Evolutionary conservation across 2,113 vertebrate genomes (phyloP), one percentile per base, ranked within the genome.

Genomic region (Sisor rabdophorus): DNA sequence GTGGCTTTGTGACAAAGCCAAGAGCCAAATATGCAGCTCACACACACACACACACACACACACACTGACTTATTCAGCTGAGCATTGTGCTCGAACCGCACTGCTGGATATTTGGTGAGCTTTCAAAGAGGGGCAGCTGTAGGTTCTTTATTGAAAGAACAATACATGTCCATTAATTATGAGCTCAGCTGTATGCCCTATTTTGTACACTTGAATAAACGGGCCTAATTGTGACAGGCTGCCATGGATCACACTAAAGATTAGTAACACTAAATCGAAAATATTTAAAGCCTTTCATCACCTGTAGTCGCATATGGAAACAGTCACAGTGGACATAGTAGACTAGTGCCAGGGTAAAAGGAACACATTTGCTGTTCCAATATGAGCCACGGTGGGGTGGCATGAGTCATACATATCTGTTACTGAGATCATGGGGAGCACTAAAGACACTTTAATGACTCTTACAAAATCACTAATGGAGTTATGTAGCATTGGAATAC

Each of bases 401-500:
- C 78, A 36, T 78, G 82, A 75, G 40, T 60, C 81, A 87, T 88
- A 80, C 73, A 86, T 88, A 87, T 84, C 77, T 86, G 83, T 88
- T 88, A 85, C 76, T 44, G 84, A 74, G 82, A 58, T 79, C 85
- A 85, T 58, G 76, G 67, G 12, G 78, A 44, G 64, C 16, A 26
- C 81, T 90, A 89, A 91, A 86, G 87, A 90, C 85, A 44, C 83
- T 89, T 89, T 90, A 89, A 92, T 88, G 89, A 88, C 78, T 80
- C 85, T 82, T 75, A 83, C 71, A 76, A 75, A 60, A 78, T 63
- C 36, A 71, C 58, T 83, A 79, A 82, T 78, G 71, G 77, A 82
- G 78, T 77, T 60, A 30, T 65, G 76, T 75, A 30, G 24, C 52
- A 60, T 44, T n/a, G 32, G 17, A 58, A 16, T 71, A 12, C 76